Conservation (phyloP, 2,888 invertebrate species). For the Ectemnius cavifrons region DNA sequence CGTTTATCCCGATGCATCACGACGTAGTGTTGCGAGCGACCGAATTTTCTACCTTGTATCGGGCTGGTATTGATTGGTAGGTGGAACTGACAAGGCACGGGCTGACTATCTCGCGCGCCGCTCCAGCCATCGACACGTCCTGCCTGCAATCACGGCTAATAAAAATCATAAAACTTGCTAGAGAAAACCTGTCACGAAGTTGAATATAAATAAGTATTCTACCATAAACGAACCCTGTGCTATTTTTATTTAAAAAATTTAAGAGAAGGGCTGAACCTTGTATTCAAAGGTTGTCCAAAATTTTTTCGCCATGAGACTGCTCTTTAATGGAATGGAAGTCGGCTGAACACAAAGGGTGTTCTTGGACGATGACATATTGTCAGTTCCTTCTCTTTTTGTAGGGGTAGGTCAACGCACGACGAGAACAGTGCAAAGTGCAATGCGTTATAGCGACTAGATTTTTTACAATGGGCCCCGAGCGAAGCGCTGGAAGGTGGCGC, state of each 20-base stretch:
- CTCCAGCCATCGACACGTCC: conserved; percentile 48
- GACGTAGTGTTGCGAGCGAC: conserved; percentile 17
- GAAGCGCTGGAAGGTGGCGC: not conserved
- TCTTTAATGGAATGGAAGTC: too few relatives aligned
- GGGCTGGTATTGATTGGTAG: conserved; percentile 65
- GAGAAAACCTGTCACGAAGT: not conserved
- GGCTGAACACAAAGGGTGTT: too few relatives aligned
- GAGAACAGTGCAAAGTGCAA: too few relatives aligned
- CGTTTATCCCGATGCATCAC: conserved; percentile 15
- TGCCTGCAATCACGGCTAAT: conserved; percentile 42
- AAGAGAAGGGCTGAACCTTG: too few relatives aligned
- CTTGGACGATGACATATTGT: too few relatives aligned
- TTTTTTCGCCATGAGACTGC: too few relatives aligned
- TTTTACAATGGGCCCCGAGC: not conserved
- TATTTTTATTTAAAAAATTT: too few relatives aligned
- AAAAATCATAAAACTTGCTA: conserved; percentile 48
- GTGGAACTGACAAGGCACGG: conserved; percentile 51
- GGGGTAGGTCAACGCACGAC: not conserved
- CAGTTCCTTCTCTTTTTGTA: too few relatives aligned
- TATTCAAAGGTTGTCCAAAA: too few relatives aligned
- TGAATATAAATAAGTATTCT: too few relatives aligned
- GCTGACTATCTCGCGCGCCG: conserved; percentile 21
- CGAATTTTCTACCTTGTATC: conserved; percentile 34
- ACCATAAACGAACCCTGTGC: too few relatives aligned
- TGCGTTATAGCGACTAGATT: not conserved